phyloP scores from a whole-genome alignment of 1,140 invertebrate species.

The Zaprionus africanus region DNA sequence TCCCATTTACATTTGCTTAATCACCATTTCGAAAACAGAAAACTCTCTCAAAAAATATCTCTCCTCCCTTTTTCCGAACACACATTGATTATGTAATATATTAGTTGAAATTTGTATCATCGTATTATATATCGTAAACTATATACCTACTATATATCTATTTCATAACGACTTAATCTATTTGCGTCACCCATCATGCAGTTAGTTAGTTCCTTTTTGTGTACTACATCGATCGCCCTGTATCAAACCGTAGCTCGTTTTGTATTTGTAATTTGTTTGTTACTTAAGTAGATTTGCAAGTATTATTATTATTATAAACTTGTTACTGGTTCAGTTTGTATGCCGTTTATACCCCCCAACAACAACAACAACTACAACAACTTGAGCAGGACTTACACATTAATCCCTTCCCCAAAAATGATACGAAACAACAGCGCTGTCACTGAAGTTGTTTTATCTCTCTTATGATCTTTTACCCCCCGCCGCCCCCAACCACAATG shows the following conservation, averaged over 20 bases:
- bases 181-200: slow-evolving; percentile 40
- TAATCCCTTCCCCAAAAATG: slow-evolving; percentile 31
- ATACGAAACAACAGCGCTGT: slow-evolving; percentile 28
- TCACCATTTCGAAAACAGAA: slow-evolving; percentile 42
- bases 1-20: slow-evolving; percentile 35
- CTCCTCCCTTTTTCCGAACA: slow-evolving; percentile 21
- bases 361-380: slow-evolving; percentile 21
- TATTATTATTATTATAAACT: slow-evolving; percentile 7
- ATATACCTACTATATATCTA: slow-evolving; percentile 9
- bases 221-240: slow-evolving; percentile 34
- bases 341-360: background rate
- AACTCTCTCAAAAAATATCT: slow-evolving; percentile 23
- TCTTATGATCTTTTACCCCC: slow-evolving; percentile 39
- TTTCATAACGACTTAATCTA: slow-evolving; percentile 31
- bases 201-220: slow-evolving; percentile 47
- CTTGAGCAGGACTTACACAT: slow-evolving; percentile 51
- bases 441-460: slow-evolving; percentile 43
- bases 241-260: slow-evolving; percentile 33
- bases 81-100: slow-evolving; percentile 50
- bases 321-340: slow-evolving; percentile 13
- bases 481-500: slow-evolving; percentile 14
- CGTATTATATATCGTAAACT: slow-evolving; percentile 9
- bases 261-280: slow-evolving; percentile 54
- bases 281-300: slow-evolving; percentile 37
- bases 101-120: slow-evolving; percentile 54